Base-by-base conservation (phyloP, 2,888 invertebrate species). In the Operophtera brumata region DNA sequence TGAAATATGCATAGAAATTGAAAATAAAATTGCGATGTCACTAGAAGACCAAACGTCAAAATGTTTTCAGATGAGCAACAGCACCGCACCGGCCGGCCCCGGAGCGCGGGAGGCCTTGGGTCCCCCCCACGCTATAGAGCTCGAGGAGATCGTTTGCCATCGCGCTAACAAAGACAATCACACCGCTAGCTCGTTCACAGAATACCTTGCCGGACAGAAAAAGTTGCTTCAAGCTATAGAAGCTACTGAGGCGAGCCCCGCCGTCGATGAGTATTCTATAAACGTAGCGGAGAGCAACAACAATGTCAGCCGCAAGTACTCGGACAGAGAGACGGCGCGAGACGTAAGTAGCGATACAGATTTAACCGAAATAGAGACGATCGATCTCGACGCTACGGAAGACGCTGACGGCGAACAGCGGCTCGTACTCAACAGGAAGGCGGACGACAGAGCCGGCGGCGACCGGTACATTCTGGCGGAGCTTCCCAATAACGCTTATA, bases 401-500 rank as follows among this genome's bases (percentile, higher is more conserved):
- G 52, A 53, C 14, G 51, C 12, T 13, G 11, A 30, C 7, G 28
- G 14, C 37, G 42, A 20, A 2, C 20, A 43, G 14, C 14, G 47
- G 13, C 41, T 48, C 11, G 51, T 44, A 26, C 20, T 50, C 37
- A 59, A 37, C 52, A 46, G 52, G 11, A 47, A 50, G 34, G 43
- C 45, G 9, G 54, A 57, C 25, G 50, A 57, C 8, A 53, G 58
- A 37, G 41, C 57, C 11, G 53, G 60, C 50, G 64, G 53, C 44
- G 61, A 70, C 48, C 63, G 70, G 48, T 70, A 69, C 52, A 56
- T 76, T 43, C 59, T 79, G 62, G 68, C 77, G 34, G 75, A 81
- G 55, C 68, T 81, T 60, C 71, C 79, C 68, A 79, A 80, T 67
- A 82, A 80, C 67, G 75, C 85, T 76, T 83, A 77, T 62, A 67